Percentiles rank a stretch among this genome's conserved stretches.
These are phyloP conservation scores for Pseudorectes ferrugineus DNA, from an alignment of 2,113 vertebrate species.

Conservation along the genomic window DNA sequence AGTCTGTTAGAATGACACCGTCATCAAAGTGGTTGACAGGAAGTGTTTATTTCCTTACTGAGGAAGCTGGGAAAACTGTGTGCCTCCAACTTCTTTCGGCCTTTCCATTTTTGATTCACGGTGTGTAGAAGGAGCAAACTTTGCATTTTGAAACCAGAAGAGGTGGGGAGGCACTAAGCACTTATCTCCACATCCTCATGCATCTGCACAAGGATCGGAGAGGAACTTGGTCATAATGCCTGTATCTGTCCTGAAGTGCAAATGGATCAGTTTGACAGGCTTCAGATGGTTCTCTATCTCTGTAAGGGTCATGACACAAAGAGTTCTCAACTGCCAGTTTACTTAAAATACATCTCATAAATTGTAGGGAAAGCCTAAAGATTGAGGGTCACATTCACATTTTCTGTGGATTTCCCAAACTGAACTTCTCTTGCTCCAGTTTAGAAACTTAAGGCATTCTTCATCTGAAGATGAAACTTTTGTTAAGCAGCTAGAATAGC, in stretches of 20 bases:
- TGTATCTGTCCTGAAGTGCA: neutral
- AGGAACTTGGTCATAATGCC: neutral
- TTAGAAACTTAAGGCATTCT: neutral
- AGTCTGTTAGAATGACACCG: neutral
- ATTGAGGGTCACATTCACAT: neutral
- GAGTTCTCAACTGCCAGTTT: neutral
- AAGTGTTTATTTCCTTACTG: neutral
- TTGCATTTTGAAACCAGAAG: neutral
- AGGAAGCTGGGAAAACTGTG: neutral
- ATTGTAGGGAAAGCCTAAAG: neutral
- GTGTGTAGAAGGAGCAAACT: neutral
- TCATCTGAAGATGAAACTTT: neutral
- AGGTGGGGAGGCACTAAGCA: neutral
- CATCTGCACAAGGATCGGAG: neutral
- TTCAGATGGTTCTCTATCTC: neutral
- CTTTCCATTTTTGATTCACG: neutral
- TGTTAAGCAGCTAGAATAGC: neutral
- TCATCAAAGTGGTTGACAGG: neutral
- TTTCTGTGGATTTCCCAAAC: neutral
- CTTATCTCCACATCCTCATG: neutral
- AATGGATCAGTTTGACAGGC: neutral
- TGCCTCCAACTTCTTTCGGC: neutral
- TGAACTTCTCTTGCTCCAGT: neutral
- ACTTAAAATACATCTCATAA: neutral
- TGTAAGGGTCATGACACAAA: neutral